phyloP scores from a whole-genome alignment of 2,797 vertebrate genomes.

The Malurus leucopterus region DNA sequence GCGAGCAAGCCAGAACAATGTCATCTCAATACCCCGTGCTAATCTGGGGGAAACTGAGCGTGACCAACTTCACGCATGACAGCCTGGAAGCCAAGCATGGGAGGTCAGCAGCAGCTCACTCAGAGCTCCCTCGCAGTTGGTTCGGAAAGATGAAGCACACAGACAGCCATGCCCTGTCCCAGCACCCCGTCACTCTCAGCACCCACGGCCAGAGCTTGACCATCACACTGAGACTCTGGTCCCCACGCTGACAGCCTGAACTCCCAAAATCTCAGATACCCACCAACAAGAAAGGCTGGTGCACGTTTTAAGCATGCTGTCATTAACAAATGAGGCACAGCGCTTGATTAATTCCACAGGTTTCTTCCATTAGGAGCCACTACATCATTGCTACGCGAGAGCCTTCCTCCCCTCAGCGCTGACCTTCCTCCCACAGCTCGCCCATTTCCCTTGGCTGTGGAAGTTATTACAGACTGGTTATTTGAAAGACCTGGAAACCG shows the following conservation, averaged over 20 bases:
- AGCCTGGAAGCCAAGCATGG: conserved; percentile 66
- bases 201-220: background rate
- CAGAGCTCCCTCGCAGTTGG: background rate
- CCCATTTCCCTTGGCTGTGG: conserved; percentile 60
- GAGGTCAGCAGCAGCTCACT: conserved; percentile 41
- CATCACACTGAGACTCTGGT: fast-evolving
- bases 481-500: conserved; percentile 68
- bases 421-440: conserved; percentile 48
- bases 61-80: conserved; percentile 69
- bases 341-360: conserved; percentile 64
- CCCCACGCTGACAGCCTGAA: background rate
- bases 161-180: background rate
- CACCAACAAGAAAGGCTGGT: background rate
- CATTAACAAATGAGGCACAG: conserved; percentile 68
- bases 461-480: conserved; percentile 71
- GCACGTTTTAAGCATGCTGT: conserved; percentile 24
- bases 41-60: conserved; percentile 76
- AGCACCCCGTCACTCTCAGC: fast-evolving
- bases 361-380: conserved; percentile 60
- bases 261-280: background rate
- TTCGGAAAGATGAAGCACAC: background rate
- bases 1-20: conserved; percentile 69
- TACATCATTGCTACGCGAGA: conserved; percentile 61
- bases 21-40: conserved; percentile 73
- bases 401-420: conserved; percentile 29